These are phyloP conservation scores for Scolanthus callimorphus DNA, from an alignment of 92 coral and sea anemone genomes.

Conservation along the genomic window DNA sequence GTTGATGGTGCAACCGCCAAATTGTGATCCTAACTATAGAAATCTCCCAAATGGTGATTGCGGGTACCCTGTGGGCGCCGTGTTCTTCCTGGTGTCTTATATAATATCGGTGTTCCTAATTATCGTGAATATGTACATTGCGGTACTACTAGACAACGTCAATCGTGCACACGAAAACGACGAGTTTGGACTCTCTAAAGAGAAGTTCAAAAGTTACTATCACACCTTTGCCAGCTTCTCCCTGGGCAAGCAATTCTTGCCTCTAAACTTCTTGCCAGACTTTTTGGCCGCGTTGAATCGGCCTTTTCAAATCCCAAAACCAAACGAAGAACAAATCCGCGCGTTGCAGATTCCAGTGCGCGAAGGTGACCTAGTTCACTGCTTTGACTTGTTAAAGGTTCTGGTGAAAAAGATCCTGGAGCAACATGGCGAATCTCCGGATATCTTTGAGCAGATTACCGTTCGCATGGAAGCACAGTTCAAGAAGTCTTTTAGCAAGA, in stretches of 20 bases:
- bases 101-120: conserved; percentile 73
- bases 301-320: conserved; percentile 74
- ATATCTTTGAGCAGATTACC: conserved; percentile 71
- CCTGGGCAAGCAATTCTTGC: conserved; percentile 80
- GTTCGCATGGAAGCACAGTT: conserved; percentile 81
- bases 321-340: conserved; percentile 47
- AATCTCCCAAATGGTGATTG: conserved; percentile 80
- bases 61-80: conserved; percentile 70
- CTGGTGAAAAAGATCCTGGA: conserved; percentile 72
- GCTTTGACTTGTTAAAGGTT: conserved; percentile 87
- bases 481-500: conserved; percentile 60
- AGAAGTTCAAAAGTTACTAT: conserved; percentile 81
- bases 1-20: conserved; percentile 75
- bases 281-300: conserved; percentile 75
- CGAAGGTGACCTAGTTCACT: conserved; percentile 79
- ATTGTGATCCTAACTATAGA: conserved; percentile 68
- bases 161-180: conserved; percentile 85
- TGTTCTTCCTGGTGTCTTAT: conserved; percentile 65
- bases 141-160: conserved; percentile 87
- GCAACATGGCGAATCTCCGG: conserved; percentile 88
- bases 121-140: conserved; percentile 95
- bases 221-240: conserved; percentile 82
- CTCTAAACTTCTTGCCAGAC: conserved; percentile 66
- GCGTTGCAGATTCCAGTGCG: conserved; percentile 79
- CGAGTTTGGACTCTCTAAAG: conserved; percentile 84